Conservation (phyloP, 1,140 invertebrate genomes). For the Halesus radiatus region DNA sequence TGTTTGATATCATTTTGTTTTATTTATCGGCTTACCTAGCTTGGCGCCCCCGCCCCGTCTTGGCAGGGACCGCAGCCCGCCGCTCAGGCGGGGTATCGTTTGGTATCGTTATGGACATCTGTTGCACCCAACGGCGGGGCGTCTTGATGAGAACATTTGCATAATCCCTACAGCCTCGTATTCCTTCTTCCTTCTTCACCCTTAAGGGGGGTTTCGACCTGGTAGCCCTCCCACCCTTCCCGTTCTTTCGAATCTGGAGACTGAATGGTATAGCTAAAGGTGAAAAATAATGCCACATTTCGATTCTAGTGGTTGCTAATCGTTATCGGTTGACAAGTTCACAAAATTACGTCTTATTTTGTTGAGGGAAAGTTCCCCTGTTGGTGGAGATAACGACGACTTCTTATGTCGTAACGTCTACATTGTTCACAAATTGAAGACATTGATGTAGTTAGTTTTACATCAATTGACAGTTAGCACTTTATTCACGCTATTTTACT, state of each 20-base stretch:
- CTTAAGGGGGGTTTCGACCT: too few relatives aligned
- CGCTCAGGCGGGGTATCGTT: neutral
- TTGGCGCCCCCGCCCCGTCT: neutral
- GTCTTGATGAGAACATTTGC: constrained; percentile 44
- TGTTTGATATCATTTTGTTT: neutral
- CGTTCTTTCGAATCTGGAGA: too few relatives aligned
- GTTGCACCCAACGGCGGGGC: constrained; percentile 39
- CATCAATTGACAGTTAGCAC: too few relatives aligned
- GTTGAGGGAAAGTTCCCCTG: too few relatives aligned
- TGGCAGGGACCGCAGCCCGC: neutral
- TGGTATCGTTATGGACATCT: constrained; percentile 44
- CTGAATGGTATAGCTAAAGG: too few relatives aligned
- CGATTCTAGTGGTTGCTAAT: neutral
- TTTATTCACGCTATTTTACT: too few relatives aligned
- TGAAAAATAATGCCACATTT: neutral
- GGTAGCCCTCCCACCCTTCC: too few relatives aligned
- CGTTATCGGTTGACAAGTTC: neutral
- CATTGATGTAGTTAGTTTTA: too few relatives aligned
- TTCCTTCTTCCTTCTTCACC: neutral
- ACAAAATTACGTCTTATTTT: neutral
- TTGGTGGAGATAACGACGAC: too few relatives aligned
- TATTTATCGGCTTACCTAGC: neutral
- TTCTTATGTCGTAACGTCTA: too few relatives aligned
- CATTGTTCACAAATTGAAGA: too few relatives aligned
- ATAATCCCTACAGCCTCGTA: constrained; percentile 28